Conservation (phyloP, 2,888 invertebrate genomes). For the Epirrhoe tristata region DNA sequence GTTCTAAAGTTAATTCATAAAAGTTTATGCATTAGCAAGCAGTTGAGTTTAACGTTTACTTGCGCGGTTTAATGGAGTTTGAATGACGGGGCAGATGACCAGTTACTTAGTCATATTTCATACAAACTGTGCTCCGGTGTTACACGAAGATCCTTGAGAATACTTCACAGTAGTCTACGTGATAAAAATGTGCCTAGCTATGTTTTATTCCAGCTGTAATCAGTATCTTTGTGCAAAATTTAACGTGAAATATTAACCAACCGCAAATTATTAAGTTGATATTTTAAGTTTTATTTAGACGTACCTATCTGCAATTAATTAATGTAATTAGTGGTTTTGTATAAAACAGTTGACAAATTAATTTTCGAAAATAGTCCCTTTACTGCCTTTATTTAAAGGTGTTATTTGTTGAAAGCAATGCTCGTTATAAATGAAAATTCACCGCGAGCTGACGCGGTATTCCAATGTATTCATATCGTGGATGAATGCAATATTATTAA, state of each 20-base stretch:
- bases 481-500: constrained; percentile 17
- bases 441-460: neutral
- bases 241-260: too few species aligned
- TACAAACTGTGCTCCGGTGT: too few species aligned
- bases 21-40: constrained; percentile 38
- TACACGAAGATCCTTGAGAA: too few species aligned
- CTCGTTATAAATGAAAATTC: constrained; percentile 18
- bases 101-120: neutral
- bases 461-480: constrained; percentile 15
- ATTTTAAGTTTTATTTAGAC: neutral
- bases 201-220: too few species aligned
- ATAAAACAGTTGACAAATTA: neutral
- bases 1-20: constrained; percentile 39
- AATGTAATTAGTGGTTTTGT: neutral
- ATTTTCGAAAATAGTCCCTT: neutral
- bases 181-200: too few species aligned
- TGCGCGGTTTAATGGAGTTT: constrained; percentile 28
- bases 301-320: neutral
- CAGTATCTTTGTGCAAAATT: too few species aligned
- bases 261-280: neutral
- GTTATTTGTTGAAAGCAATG: neutral
- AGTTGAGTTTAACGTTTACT: constrained; percentile 32
- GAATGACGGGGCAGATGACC: constrained; percentile 27
- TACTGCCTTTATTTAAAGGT: neutral
- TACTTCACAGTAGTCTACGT: too few species aligned